Base-by-base conservation (phyloP, 2,888 invertebrate species). In the Plemyria rubiginata region DNA sequence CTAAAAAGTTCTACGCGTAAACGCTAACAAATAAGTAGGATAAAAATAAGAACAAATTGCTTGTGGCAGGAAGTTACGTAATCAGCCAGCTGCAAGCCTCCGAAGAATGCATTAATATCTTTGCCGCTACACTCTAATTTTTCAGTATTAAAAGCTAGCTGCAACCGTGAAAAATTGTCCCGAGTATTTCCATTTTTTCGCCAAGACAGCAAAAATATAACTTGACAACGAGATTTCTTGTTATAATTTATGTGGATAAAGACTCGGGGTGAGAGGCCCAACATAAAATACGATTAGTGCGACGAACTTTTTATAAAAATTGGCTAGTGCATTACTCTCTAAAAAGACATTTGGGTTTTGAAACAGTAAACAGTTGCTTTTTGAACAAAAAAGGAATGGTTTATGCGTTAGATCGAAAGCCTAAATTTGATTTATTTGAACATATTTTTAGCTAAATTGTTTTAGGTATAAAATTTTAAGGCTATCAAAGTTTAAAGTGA, bases 121-220 rank as follows among this genome's bases (percentile, higher is more conserved):
- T 74, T 71, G 72, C 71, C 71, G 68, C 74, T 71, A 70, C 71
- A 75, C 75, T 76, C 74, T 70, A 75, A 82, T 81, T 84, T 82
- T 81, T 79, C 78, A 80, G 76, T 73, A 79, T 81, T 81, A 81
- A 78, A 56, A 72, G 68, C 69, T 67, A 60, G 71, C 75, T 74
- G 74, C 72, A 74, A 70, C 71, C 62, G 72, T 77, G 76, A 81
- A 73, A 80, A 79, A 80, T 79, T 70, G 72, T 74, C 41, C 64
- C 67, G 70, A 62, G 68, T 66, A 52, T 71, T 68, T 61, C 54
- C 29, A 55, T 54, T 60, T 66, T 62, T 61, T 60, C 43, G 51
- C 56, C 45, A 54, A 50, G 16, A 48, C 54, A 54, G 50, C 54
- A 55, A 22, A 60, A 61, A 65, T 61, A 57, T 49, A 51, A 50